These are phyloP conservation scores for Thaleichthys pacificus DNA, from an alignment of 2,797 vertebrate genomes.

Conservation along the genomic window DNA sequence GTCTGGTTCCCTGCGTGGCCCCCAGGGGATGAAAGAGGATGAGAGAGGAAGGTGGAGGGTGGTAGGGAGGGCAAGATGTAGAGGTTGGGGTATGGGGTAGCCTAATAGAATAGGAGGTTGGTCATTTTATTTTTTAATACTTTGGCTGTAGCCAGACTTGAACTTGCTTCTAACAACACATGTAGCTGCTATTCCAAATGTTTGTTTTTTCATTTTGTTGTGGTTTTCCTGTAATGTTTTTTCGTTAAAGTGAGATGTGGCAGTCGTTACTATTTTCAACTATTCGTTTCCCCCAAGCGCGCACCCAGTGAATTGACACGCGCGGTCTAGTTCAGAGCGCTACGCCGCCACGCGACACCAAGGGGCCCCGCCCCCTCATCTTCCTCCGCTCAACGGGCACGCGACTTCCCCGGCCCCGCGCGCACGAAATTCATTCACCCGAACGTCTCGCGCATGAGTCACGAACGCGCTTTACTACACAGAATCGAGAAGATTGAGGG, in stretches of 20 bases:
- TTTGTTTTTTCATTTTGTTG: not conserved
- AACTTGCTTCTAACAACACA: too few species aligned
- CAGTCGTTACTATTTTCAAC: not conserved
- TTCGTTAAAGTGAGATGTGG: not conserved
- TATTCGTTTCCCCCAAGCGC: constrained; percentile 29
- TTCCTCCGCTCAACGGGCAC: constrained; percentile 32
- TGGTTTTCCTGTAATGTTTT: not conserved
- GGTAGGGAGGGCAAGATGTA: too few species aligned
- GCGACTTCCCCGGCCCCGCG: constrained; percentile 35
- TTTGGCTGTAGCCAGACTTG: too few species aligned
- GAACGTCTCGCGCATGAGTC: constrained; percentile 52
- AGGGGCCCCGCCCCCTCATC: constrained; percentile 41
- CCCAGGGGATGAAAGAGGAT: too few species aligned
- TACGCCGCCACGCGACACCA: constrained; percentile 49
- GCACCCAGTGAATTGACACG: constrained; percentile 32
- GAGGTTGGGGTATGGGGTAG: too few species aligned
- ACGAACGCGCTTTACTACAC: constrained; percentile 65
- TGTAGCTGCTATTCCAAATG: constrained; percentile 11
- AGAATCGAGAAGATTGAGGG: constrained; percentile 7
- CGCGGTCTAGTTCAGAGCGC: constrained; percentile 43
- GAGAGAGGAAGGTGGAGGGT: too few species aligned
- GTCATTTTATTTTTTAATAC: too few species aligned
- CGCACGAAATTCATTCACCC: constrained; percentile 62
- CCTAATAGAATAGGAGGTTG: too few species aligned
- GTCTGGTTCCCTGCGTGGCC: too few species aligned